Evolutionary conservation across 2,888 invertebrate species (phyloP), one percentile per base, ranked within the genome.

Genomic region (Galerucella pusilla): DNA sequence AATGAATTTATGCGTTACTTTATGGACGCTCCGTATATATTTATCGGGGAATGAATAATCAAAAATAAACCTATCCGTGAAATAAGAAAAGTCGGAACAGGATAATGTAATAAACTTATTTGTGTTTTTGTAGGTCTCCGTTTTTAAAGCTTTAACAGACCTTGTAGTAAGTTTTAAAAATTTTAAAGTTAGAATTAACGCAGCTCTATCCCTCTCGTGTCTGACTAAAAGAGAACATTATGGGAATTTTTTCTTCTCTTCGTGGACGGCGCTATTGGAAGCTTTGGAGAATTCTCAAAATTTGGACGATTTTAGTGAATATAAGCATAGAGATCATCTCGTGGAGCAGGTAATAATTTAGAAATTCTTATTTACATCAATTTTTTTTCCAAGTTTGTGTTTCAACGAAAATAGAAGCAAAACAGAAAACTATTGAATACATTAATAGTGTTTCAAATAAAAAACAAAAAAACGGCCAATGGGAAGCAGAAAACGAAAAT

Each of bases 101-200:
- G 7, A 42, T 42, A 9, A 42, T 9, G 7, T 42, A 1, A 42
- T 42, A 9, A 42, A 42, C 5, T 42, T 9, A 42, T 42, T 42
- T 42, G 7, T 52, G 4, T 71, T 69, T 83, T 85, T 59, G 11
- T 87, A 94, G 93, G 88, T 87, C 46, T 87, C 90, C 79, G 91
- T 95, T 0, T 93, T 94, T 81, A 88, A 90, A 14, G 90, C 90
- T 12, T 87, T 96, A 6, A 91, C 91, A 77, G 89, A 90, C 16
- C 87, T 95, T 20, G 91, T 94, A 0, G 90, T 92, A 67, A 91
- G 92, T 76, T 95, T 94, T 86, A 91, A 92, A 73, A 97, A 97
- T 86, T 94, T 96, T 80, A 97, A 97, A 90, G 97, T 97, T 7
- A 92, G 97, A 46, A 96, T 95, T 75, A 96, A 94, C 87, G 96